phyloP scores from a whole-genome alignment of 2,888 invertebrate genomes.

The Sisyra terminalis region DNA sequence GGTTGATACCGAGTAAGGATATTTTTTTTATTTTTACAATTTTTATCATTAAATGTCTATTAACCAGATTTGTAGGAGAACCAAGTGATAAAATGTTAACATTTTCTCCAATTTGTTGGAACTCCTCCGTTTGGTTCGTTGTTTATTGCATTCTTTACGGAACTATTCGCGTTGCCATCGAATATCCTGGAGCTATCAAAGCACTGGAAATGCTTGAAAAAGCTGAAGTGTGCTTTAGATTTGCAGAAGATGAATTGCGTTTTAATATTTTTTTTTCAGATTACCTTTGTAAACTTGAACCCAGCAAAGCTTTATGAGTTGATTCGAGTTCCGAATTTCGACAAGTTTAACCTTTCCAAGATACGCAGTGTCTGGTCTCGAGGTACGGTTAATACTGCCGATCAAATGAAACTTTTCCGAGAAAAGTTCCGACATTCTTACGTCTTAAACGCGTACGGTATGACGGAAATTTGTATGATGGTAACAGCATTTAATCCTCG shows the following conservation, averaged over 20 bases:
- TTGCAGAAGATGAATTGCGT: too few species aligned
- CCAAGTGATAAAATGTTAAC: background rate
- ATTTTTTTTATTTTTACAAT: too few species aligned
- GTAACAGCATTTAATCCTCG: too few species aligned
- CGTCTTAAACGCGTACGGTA: too few species aligned
- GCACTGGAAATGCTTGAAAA: background rate
- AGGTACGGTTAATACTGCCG: too few species aligned
- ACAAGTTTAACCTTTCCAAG: too few species aligned
- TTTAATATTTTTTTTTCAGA: background rate
- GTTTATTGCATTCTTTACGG: background rate
- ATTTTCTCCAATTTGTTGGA: background rate
- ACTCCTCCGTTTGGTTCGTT: background rate
- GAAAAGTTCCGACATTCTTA: too few species aligned
- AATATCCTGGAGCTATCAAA: too few species aligned
- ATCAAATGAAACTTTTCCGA: too few species aligned
- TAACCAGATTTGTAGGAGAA: background rate
- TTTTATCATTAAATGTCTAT: too few species aligned
- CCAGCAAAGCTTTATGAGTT: background rate
- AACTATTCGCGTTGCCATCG: background rate
- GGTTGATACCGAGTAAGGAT: background rate
- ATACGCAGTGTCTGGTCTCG: too few species aligned
- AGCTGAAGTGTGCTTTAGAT: background rate
- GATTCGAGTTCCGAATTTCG: background rate
- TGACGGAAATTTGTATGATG: too few species aligned
- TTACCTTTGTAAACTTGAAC: background rate